Base-by-base conservation (phyloP, 2,888 invertebrate genomes). In the Euplexia lucipara region DNA sequence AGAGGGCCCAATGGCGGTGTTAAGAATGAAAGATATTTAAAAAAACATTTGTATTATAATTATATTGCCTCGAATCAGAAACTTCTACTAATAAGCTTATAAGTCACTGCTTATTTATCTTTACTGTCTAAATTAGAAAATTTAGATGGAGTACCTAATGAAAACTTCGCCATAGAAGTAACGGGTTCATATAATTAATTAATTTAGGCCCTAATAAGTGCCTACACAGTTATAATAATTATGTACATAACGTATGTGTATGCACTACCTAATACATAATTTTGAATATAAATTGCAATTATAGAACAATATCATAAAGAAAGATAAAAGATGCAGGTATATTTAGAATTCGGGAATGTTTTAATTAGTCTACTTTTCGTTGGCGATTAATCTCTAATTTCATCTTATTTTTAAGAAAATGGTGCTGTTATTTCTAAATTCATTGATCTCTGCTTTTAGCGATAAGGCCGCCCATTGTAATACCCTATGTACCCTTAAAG, bases 211-310 rank as follows among this genome's bases (percentile, higher is more conserved):
- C 51, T 70, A 49, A 68, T 81, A 77, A 73, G 56, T 58, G 63
- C 22, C 34, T 53, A 68, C 44, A 70, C 79, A 80, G 76, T 79
- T 74, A 70, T 77, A 63, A 78, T 79, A 76, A 79, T 81, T 79
- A 77, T 16, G 16, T 59, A 32, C 26, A 47, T 75, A 78, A 78
- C 65, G 54, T 70, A 53, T 52, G 20, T 48, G 16, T 32, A n/a
- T n/a, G n/a, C n/a, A 65, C n/a, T 41, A 67, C 34, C 9, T 53
- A 56, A 47, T 47, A 65, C 14, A 12, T 12, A 37, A 48, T 64
- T 68, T 69, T 56, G 53, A 42, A 62, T 75, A 87, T 89, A 88
- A 86, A 89, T 87, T 78, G 83, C 78, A 88, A 88, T 88, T 86
- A 88, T 68, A 75, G 65, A 81, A 86, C 68, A 74, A 81, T 87